A percentile compares a stretch with the other conserved stretches of the same genome.
Conservation (phyloP, 2,113 vertebrate species). For the Pseudorectes ferrugineus region DNA sequence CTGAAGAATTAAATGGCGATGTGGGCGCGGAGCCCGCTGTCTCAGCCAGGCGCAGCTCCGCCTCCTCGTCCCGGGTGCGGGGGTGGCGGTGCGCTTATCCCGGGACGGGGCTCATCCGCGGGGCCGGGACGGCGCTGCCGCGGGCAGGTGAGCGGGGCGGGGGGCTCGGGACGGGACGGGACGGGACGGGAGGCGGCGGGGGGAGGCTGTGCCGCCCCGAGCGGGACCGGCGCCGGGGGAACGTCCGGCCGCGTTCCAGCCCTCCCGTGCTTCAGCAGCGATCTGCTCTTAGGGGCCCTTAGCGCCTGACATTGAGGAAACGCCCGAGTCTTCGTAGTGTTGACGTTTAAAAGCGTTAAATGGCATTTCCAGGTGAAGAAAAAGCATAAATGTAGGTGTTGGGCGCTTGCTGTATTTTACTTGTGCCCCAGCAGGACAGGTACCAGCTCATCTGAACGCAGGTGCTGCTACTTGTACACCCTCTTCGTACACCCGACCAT, state of each 20-base stretch:
- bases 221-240: rapidly evolving
- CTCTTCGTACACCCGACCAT: too few relatives aligned
- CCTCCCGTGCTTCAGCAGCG: rapidly evolving
- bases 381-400: neutral
- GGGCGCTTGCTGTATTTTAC: neutral
- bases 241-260: too few relatives aligned
- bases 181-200: neutral
- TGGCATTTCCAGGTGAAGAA: neutral
- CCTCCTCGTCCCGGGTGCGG: neutral
- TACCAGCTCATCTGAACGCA: rapidly evolving
- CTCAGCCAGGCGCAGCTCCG: neutral
- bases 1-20: rapidly evolving
- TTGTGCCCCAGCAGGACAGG: too few relatives aligned
- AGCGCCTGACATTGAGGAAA: rapidly evolving
- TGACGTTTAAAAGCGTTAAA: neutral
- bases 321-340: rapidly evolving
- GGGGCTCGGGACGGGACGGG: neutral
- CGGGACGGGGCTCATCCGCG: rapidly evolving
- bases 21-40: neutral
- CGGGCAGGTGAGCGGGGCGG: neutral
- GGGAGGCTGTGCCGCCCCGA: too few relatives aligned
- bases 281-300: rapidly evolving
- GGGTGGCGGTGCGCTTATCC: neutral
- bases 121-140: neutral
- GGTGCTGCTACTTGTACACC: rapidly evolving